Base-by-base conservation (phyloP, 1,140 invertebrate species). In the Bombus turneri region DNA sequence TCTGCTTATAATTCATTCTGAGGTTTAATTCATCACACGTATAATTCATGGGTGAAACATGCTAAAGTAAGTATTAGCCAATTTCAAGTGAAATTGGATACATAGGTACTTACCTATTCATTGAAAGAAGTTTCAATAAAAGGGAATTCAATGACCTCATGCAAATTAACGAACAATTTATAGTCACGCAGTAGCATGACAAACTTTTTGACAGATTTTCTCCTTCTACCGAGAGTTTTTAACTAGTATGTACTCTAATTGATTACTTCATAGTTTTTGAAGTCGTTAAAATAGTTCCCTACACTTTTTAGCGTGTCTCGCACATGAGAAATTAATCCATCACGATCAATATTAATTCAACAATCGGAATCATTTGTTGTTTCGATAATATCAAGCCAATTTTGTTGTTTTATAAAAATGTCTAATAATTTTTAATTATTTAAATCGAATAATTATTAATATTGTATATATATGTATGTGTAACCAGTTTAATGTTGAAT, bases 401-500 rank as follows among this genome's bases (percentile, higher is more conserved):
- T 53, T 53, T 53, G 1, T 22, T 1, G 6, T 22, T 22, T 22
- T 18, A 6, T 53, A 53, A 22, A 53, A 53, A 22, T 8, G 1
- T 53, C 5, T 53, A 53, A 6, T 53, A 53, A 53, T 53, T 53
- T 22, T 22, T 22, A 53, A 53, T 53, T 53, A 22, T 2, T 8
- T 53, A 53, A 22, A 22, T 22, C 18, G 47, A 53, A 53, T 22
- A 53, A 22, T 53, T 53, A 53, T 53, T 53, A 53, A 53, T 22
- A 22, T 8, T 8, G 18, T 53, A 53, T 53, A 22, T 53, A 53
- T 22, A 53, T 9, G 5, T n/a, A 41, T 8, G 25, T n/a, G 64
- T 68, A n/a, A 0, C 13, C 2, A 64, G 34, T 76, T 88, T 87
- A 75, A 64, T 64, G 31, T 86, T 25, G 71, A 4, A 57, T 57